These are phyloP conservation scores for Tor tambroides DNA, from an alignment of 2,113 vertebrate genomes.

Conservation along the genomic window DNA sequence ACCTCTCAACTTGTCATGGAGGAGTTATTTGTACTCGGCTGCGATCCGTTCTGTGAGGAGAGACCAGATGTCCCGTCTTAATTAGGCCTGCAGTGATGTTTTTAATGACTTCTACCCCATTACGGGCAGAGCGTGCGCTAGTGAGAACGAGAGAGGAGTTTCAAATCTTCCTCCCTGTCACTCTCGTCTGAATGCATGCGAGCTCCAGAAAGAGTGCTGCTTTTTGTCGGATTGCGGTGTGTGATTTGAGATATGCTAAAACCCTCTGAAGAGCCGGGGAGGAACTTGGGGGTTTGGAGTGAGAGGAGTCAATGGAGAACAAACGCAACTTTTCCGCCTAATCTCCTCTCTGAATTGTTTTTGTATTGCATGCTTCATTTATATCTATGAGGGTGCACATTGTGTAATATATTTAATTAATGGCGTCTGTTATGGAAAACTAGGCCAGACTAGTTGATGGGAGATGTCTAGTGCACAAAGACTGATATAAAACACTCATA, in stretches of 20 bases:
- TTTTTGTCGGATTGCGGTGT: constrained; percentile 54
- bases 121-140: constrained; percentile 66
- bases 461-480: constrained; percentile 71
- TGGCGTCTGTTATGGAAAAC: constrained; percentile 70
- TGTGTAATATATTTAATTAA: constrained; percentile 74
- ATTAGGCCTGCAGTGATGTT: constrained; percentile 89
- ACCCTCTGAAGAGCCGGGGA: constrained; percentile 63
- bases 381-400: constrained; percentile 57
- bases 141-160: constrained; percentile 62
- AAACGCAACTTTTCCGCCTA: constrained; percentile 63
- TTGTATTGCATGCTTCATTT: constrained; percentile 63
- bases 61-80: constrained; percentile 90
- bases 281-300: constrained; percentile 43
- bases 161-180: constrained; percentile 74
- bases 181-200: constrained; percentile 54
- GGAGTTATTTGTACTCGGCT: constrained; percentile 80
- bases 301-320: constrained; percentile 55
- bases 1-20: constrained; percentile 80
- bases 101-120: constrained; percentile 82
- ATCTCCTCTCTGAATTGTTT: constrained; percentile 65
- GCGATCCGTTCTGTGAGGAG: constrained; percentile 76
- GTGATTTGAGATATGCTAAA: constrained; percentile 69
- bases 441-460: constrained; percentile 73
- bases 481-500: constrained; percentile 68
- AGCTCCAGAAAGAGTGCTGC: constrained; percentile 63